Evolutionary conservation across 1,140 invertebrate genomes (phyloP), one percentile per base, ranked within the genome.

Genomic region (Hypsibius dujardini): DNA sequence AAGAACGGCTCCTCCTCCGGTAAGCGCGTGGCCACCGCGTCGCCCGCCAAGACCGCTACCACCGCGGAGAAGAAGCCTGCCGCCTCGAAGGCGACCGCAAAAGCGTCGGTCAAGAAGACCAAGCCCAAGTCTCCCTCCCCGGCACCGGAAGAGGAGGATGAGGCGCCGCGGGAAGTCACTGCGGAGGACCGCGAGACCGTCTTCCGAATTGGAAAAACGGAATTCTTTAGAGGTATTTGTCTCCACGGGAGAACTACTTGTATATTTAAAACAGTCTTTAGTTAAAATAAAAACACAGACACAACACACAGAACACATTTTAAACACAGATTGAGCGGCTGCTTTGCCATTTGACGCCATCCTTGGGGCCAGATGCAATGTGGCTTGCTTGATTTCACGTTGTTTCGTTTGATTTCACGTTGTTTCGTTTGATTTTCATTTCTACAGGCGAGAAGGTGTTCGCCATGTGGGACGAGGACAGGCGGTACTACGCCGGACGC

Each of bases 381-480:
- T 28, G 28, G 28, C 28, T 28, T 28, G 28, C 28, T 28, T 28
- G 28, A 28, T 28, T 28, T 28, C 28, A 28, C 28, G 28, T 28
- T 28, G 28, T 28, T 28, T 28, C 28, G 28, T 28, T 28, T 28
- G 28, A 56, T 56, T 56, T 56, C 50, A 56, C 7, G n/a, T 7
- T 7, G 7, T 7, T 12, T 56, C 50, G 50, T n/a, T 56, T 7
- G 7, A 12, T 56, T 56, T 56, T 56, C 7, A 12, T 7, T 7
- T 12, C 7, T 67, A 7, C 62, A 67, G 62, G 42, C 12, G 62
- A 67, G 42, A 12, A 67, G 45, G 62, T 67, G 62, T 67, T 67
- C 42, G 62, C 12, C 3, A 12, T 15, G 42, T 67, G 62, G 62
- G 62, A 67, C n/a, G n/a, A 7, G 3, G 62, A 67, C 42, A 3